A percentile compares a stretch with the other conserved stretches of the same genome.
Evolutionary conservation across 2,113 vertebrate species (phyloP).

Genomic region (Tetraodon nigroviridis): DNA sequence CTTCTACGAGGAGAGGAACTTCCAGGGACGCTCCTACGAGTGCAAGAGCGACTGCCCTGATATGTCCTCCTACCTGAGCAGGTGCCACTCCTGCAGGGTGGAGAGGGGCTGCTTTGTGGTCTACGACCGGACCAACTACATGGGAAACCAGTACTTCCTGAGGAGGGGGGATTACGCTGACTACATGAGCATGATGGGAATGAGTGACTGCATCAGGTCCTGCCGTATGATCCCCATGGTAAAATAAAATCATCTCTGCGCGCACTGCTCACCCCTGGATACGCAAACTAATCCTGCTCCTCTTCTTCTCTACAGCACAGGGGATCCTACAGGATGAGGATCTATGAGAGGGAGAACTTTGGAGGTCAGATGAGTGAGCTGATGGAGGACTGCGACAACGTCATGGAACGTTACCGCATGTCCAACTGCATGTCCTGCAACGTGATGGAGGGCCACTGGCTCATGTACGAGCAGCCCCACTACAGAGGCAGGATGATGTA

Average conservation of each 20-base stretch:
- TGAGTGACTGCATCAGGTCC: conserved; percentile 63
- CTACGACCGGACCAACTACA: conserved; percentile 61
- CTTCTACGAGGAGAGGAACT: conserved; percentile 75
- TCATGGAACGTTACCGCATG: conserved; percentile 69
- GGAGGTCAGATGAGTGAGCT: conserved; percentile 70
- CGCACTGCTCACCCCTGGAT: not conserved
- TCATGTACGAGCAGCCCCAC: conserved; percentile 71
- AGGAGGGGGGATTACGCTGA: conserved; percentile 66
- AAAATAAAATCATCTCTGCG: not conserved
- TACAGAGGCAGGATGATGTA: conserved; percentile 71
- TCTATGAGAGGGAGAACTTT: conserved; percentile 76
- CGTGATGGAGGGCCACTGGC: conserved; percentile 77
- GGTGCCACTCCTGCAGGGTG: conserved; percentile 63
- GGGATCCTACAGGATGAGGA: conserved; percentile 70
- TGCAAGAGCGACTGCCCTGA: conserved; percentile 69
- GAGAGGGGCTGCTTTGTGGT: conserved; percentile 70
- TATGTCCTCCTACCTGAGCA: conserved; percentile 65
- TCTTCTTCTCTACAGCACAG: conserved; percentile 49
- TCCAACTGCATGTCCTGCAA: conserved; percentile 74
- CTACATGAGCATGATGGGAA: conserved; percentile 65
- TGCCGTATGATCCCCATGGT: conserved; percentile 70
- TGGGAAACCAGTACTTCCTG: conserved; percentile 68
- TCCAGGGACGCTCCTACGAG: conserved; percentile 72
- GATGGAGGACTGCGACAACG: conserved; percentile 70
- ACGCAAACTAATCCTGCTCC: not conserved